phyloP scores from a whole-genome alignment of 2,113 vertebrate species.

The Gobio gobio region DNA sequence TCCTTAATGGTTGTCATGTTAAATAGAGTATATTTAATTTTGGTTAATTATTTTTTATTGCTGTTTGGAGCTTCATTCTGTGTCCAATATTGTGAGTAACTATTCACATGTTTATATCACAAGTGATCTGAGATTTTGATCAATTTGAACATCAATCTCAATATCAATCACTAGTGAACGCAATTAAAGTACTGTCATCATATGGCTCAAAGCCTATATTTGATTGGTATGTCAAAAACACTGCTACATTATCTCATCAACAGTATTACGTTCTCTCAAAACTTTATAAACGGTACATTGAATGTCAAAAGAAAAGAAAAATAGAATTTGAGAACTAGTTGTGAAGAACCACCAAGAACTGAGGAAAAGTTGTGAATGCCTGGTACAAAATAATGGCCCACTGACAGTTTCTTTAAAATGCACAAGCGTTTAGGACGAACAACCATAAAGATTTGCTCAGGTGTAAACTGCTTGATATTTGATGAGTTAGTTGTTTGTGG shows the following conservation, averaged over 20 bases:
- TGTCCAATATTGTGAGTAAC: background rate
- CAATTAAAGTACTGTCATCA: conserved; percentile 55
- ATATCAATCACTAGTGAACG: conserved; percentile 30
- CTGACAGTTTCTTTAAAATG: background rate
- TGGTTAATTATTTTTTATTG: background rate
- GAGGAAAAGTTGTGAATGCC: background rate
- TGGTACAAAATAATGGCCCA: background rate
- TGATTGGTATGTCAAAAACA: conserved; percentile 34
- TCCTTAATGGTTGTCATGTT: background rate
- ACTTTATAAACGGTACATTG: background rate
- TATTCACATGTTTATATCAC: background rate
- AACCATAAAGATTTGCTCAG: background rate
- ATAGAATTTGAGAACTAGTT: background rate
- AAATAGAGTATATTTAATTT: background rate
- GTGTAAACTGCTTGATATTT: conserved; percentile 29
- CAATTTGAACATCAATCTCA: background rate
- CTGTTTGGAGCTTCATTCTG: background rate
- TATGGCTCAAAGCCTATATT: background rate
- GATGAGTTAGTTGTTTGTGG: conserved; percentile 30
- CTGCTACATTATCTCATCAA: background rate
- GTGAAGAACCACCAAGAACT: too few species aligned
- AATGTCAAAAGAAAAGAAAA: background rate
- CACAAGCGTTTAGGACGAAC: background rate
- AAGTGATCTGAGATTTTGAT: background rate
- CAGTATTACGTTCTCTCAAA: background rate